Conservation (phyloP, 2,888 invertebrate genomes). For the Cerastis leucographa region DNA sequence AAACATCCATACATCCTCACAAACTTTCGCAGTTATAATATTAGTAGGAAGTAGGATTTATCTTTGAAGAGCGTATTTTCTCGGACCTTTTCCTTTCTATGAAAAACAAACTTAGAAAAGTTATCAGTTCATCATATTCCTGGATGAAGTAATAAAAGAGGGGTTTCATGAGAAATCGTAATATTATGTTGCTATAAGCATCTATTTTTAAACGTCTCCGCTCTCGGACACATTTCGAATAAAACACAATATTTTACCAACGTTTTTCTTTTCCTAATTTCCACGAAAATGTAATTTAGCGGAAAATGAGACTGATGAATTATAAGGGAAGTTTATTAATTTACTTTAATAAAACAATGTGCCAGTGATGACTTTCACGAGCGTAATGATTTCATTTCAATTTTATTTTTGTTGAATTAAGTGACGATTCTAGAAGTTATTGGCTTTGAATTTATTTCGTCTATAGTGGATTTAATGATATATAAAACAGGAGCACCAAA, state of each 20-base stretch:
- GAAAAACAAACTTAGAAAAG: not conserved
- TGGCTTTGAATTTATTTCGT: not conserved
- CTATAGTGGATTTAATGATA: not conserved
- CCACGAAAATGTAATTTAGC: constrained; percentile 13
- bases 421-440: not conserved
- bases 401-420: constrained; percentile 9
- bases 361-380: constrained; percentile 30
- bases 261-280: constrained; percentile 11
- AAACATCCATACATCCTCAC: no score
- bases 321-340: constrained; percentile 27
- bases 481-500: not conserved
- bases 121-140: no score
- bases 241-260: constrained; percentile 7
- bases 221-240: not conserved
- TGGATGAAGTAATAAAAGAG: not conserved
- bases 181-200: not conserved
- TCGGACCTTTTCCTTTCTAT: not conserved
- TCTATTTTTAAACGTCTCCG: not conserved
- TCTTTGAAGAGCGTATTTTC: constrained; percentile 18
- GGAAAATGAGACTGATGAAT: constrained; percentile 24
- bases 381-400: constrained; percentile 9
- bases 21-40: no score
- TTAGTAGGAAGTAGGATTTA: constrained; percentile 11
- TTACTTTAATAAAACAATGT: constrained; percentile 39
- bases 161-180: not conserved